Evolutionary conservation across 2,888 invertebrate species (phyloP).

Genomic region (Podotricha telesiphe): DNA sequence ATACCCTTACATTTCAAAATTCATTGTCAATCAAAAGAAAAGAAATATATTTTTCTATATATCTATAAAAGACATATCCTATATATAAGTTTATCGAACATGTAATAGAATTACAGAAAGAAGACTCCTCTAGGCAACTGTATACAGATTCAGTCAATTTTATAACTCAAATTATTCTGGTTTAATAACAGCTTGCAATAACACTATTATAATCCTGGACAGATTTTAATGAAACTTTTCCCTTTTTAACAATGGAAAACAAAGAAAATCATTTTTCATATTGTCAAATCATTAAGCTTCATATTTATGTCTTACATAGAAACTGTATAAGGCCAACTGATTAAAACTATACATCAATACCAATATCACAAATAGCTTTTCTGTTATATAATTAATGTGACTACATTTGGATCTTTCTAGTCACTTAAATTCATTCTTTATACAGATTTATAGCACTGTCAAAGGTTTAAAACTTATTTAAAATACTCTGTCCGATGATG

Average conservation of each 20-base stretch:
- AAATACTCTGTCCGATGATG: constrained; percentile 72
- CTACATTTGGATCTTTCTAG: constrained; percentile 52
- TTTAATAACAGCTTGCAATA: constrained; percentile 1
- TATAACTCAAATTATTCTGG: constrained; percentile 8
- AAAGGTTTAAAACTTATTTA: constrained; percentile 80
- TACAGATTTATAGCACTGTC: constrained; percentile 73
- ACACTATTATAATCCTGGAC: background rate
- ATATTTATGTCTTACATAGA: constrained; percentile 33
- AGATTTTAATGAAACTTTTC: constrained; percentile 8
- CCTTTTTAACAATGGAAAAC: background rate
- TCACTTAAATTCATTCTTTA: constrained; percentile 76
- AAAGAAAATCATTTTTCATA: constrained; percentile 24
- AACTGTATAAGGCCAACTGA: constrained; percentile 39
- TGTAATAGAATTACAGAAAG: constrained; percentile 22
- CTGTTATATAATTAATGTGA: constrained; percentile 62
- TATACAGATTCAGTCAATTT: constrained; percentile 36
- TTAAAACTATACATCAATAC: constrained; percentile 58
- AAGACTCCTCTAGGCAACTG: constrained; percentile 23
- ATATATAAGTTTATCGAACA: constrained; percentile 21
- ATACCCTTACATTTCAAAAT: constrained; percentile 61
- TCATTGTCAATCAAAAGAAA: constrained; percentile 38
- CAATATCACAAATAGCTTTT: constrained; percentile 76
- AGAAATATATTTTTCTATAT: constrained; percentile 28
- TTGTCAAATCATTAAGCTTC: constrained; percentile 29
- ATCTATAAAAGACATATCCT: constrained; percentile 34